phyloP scores from a whole-genome alignment of 2,888 invertebrate genomes.

The Lepidocyrtinus sp. region DNA sequence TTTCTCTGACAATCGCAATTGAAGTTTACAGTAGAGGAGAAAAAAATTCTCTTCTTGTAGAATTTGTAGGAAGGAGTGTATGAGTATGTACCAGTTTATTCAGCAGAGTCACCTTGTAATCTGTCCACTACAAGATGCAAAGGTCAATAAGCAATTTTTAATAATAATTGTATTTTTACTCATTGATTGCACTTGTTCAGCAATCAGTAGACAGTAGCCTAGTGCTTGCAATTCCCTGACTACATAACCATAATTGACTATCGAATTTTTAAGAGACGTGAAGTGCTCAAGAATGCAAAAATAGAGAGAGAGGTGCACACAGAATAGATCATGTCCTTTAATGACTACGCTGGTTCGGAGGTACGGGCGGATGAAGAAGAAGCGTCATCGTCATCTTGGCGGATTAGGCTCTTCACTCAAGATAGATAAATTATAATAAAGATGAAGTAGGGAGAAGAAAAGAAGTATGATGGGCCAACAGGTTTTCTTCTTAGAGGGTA shows the following conservation, averaged over 20 bases:
- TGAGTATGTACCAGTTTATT: no score
- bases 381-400: neutral
- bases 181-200: constrained; percentile 2
- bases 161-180: no score
- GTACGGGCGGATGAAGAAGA: neutral
- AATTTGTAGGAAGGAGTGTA: no score
- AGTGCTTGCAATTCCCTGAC: no score
- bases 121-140: no score
- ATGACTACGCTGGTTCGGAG: neutral
- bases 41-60: no score
- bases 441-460: neutral
- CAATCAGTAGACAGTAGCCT: constrained; percentile 47
- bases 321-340: neutral
- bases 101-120: no score
- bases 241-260: constrained; percentile 48
- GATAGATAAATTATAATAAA: constrained; percentile 22
- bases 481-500: constrained; percentile 56
- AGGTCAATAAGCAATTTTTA: no score
- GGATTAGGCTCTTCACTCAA: neutral
- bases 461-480: constrained; percentile 40
- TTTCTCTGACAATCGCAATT: constrained; percentile 53
- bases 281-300: neutral
- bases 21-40: no score
- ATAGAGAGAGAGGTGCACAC: neutral
- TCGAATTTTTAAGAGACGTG: constrained; percentile 15